Evolutionary conservation across 2,113 vertebrate genomes (phyloP), one percentile per base, ranked within the genome.

Genomic region (Clupea harengus): DNA sequence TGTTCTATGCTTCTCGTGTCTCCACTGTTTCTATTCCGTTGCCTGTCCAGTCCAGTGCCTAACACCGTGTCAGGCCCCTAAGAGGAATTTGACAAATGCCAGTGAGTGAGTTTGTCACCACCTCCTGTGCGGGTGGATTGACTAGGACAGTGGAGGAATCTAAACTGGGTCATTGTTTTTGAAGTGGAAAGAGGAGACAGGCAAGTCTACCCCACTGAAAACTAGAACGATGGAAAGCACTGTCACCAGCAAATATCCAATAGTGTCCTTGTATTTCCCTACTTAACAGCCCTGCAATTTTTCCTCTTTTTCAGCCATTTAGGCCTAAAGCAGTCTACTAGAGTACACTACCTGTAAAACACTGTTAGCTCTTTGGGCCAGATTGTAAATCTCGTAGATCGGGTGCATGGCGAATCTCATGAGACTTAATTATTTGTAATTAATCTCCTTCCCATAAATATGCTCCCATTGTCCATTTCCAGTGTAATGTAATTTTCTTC

Each of bases 121-220:
- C 82, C 54, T 52, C 82, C 54, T 84, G 81, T 88, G 88, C 78
- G 80, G 81, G 47, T 54, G 88, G 86, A 90, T 87, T 15, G 83
- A 90, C 75, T 88, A 83, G 85, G 86, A 89, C 88, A 88, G 81
- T 49, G 49, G 49, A 80, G 60, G n/a, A 78, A 46, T 52, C 28
- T 84, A 90, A 88, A 92, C 82, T 91, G 89, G 88, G 89, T 90
- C 89, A 90, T 57, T 45, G 83, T 49, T 57, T 20, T 57, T 18
- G 18, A 57, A 60, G 18, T 57, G 87, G 4, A 32, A 39, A 75
- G 0, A 28, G 45, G 85, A 25, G 86, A 18, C 57, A 46, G 83
- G 60, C 46, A 81, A 81, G 50, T 13, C 15, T 46, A 11, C 32
- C 84, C 82, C 82, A 81, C 22, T 85, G 39, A 2, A 39, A 39